phyloP scores from a whole-genome alignment of 2,888 invertebrate genomes.

The Tetrapedia diversipes region DNA sequence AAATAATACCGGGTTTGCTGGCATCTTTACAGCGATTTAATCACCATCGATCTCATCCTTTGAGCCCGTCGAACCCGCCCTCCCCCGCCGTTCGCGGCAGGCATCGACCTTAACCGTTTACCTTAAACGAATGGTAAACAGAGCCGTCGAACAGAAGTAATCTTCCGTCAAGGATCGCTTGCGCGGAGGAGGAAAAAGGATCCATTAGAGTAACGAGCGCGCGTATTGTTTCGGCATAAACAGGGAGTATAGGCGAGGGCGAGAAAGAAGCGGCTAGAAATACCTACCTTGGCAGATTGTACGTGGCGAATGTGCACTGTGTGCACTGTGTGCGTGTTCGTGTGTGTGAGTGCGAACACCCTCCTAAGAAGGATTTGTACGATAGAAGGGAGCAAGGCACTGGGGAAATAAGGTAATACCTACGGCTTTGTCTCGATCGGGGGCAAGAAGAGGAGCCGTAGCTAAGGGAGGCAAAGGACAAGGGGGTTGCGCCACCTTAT shows the following conservation, averaged over 20 bases:
- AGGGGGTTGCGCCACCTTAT: slow-evolving; percentile 52
- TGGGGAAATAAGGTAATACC: slow-evolving; percentile 80
- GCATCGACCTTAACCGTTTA: background rate
- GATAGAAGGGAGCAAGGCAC: slow-evolving; percentile 72
- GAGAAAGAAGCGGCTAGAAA: slow-evolving; percentile 37
- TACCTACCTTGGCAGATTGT: slow-evolving; percentile 51
- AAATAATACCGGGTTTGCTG: slow-evolving; percentile 21
- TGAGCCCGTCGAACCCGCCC: no score
- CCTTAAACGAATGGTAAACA: slow-evolving; percentile 11
- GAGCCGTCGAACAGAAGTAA: background rate
- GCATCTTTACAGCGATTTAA: slow-evolving; percentile 6
- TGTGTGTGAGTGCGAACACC: slow-evolving; percentile 54
- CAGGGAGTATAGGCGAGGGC: slow-evolving; percentile 22
- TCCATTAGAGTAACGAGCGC: slow-evolving; percentile 51
- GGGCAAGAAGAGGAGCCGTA: slow-evolving; percentile 61
- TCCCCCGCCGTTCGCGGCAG: background rate
- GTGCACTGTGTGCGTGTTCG: no score
- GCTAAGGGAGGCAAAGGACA: slow-evolving; percentile 61
- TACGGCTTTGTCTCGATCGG: slow-evolving; percentile 78
- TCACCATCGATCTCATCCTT: background rate
- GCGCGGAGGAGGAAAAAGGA: background rate
- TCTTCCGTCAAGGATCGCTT: background rate
- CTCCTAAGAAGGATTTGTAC: slow-evolving; percentile 75
- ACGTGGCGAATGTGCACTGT: no score
- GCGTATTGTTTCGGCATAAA: slow-evolving; percentile 35